Evolutionary conservation across 2,797 vertebrate genomes (phyloP), one percentile per base, ranked within the genome.

Genomic region (Meriones psammophilus): DNA sequence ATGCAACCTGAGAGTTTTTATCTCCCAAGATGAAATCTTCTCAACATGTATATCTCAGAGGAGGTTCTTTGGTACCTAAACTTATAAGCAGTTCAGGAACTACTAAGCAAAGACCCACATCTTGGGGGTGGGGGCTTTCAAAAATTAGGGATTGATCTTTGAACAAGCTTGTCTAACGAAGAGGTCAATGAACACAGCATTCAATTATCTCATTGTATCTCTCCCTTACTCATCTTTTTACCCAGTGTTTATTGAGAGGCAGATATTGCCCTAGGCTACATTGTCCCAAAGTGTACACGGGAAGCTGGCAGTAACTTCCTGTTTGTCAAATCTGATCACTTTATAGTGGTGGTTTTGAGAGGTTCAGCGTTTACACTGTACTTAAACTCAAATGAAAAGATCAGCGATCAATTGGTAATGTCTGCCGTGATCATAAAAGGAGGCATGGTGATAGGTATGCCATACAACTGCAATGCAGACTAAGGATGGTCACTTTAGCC

Each of bases 361-460:
- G 77, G 26, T 42, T 66, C 36, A 28, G 50, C n/a, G 10, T 74
- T 74, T 74, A 22, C 73, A 88, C 64, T 76, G n/a, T 64, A 50
- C 78, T 92, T 91, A 96, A 96, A 94, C 24, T 84, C 80, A 85
- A 77, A 89, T 91, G 66, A 96, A 95, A 91, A 94, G 33, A 89
- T n/a, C 58, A 50, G 18, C 39, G 85, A 96, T 94, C 1, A 28
- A 91, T 86, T 96, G 77, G 86, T 96, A 91, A 97, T 80, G 86
- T 87, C 96, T 97, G 78, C 78, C 77, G 10, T 92, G 28, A 33
- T 24, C 9, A 8, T 0, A 3, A 85, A 60, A 64, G 8, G 33
- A 28, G n/a, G 5, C 26, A 71, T 13, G 28, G 36, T 24, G 68
- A 33, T 1, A 0, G 18, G 8, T 30, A 30, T 7, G 14, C 74